Base-by-base conservation (phyloP, 1,140 invertebrate genomes). In the Apolygus lucorum region DNA sequence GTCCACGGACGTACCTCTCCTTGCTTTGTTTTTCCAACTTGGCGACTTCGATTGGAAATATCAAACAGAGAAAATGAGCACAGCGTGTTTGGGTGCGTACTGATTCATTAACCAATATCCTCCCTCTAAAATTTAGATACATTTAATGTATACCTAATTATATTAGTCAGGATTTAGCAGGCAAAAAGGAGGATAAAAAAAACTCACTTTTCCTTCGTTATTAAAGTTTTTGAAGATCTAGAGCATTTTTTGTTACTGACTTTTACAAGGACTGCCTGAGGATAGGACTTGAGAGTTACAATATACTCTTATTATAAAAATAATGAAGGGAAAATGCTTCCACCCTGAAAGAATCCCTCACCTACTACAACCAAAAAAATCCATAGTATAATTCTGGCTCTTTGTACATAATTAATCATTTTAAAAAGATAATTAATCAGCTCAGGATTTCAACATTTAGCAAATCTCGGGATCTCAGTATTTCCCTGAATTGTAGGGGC, bases 11-110 rank as follows among this genome's bases (percentile, higher is more conserved):
- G 71, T 74, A 11, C 75, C 76, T 13, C 68, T 68, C 2, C 24
- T 73, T 11, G 70, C 69, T 14, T 73, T 75, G 14, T 72, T 70
- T 52, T 65, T 76, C 22, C 76, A 77, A 63, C 67, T 72, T 72
- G 74, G 34, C 14, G 42, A 69, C 49, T 26, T 69, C 2, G 80
- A 81, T 71, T 82, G 81, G 81, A 71, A 76, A 17, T 80, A 79
- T 69, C 73, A 73, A 28, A 81, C 80, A 13, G 78, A 75, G 25
- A 76, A 78, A 22, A 67, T 65, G 34, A 8, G 22, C 28, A 52
- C 29, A 29, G 67, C 71, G 2, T 72, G 71, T 62, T 14, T 13
- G 25, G 62, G 69, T 70, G 66, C 2, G 63, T 52, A 24, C 27
- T 29, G 11, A 28, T 42, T n/a, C n/a, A 42, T 42, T 42, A 17